Evolutionary conservation across 53 echinoderm and acorn worm species (phyloP).

Genomic region (Paelopatides confundens): DNA sequence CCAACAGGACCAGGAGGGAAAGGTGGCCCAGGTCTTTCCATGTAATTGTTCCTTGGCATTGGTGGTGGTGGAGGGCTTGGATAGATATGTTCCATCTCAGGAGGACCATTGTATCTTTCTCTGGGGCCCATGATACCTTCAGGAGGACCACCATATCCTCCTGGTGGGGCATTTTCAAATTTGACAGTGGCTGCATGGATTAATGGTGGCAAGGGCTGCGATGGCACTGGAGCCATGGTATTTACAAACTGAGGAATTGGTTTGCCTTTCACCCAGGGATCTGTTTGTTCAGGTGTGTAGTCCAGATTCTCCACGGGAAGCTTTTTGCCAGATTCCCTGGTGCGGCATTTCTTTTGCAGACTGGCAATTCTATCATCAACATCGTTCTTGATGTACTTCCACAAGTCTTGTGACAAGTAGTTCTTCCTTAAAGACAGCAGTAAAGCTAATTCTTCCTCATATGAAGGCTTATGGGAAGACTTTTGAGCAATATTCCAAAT

Average conservation of each 20-base stretch:
- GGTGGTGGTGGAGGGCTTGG: neutral
- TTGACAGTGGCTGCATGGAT: too few relatives aligned
- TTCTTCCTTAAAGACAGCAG: constrained; percentile 11
- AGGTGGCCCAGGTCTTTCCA: neutral
- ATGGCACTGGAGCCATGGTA: neutral
- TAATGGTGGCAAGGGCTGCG: neutral
- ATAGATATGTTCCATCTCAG: neutral
- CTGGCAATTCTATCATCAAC: constrained; percentile 27
- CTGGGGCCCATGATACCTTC: neutral
- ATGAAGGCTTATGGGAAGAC: constrained; percentile 33
- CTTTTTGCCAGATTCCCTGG: neutral
- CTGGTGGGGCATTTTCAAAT: too few relatives aligned
- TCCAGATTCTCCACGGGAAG: neutral
- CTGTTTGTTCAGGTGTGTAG: neutral
- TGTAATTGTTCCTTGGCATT: neutral
- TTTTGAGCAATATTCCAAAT: constrained; percentile 21
- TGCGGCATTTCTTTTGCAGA: constrained; percentile 34
- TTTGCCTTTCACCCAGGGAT: neutral
- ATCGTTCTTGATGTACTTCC: constrained; percentile 10
- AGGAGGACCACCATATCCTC: too few relatives aligned
- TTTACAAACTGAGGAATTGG: neutral
- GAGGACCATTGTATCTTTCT: neutral
- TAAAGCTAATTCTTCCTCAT: constrained; percentile 38
- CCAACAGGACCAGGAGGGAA: neutral
- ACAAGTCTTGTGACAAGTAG: neutral